Evolutionary conservation across 2,888 invertebrate genomes (phyloP).

Genomic region (Parelbella ahira): DNA sequence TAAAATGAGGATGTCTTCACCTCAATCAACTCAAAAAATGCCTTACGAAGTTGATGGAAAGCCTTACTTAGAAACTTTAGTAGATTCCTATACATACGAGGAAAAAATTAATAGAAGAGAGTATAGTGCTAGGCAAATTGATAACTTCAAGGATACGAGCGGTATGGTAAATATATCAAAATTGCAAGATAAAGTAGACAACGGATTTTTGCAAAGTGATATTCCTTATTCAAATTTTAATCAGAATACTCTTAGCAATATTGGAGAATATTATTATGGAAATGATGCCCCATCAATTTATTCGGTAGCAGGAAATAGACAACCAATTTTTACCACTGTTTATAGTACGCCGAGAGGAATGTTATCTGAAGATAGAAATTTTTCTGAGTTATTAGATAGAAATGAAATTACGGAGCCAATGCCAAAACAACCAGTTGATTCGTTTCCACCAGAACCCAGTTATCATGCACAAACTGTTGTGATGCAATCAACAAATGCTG

Average conservation of each 20-base stretch:
- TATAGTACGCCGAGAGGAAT: slow-evolving; percentile 85
- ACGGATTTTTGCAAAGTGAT: slow-evolving; percentile 52
- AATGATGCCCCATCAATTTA: slow-evolving; percentile 85
- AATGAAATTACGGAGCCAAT: slow-evolving; percentile 69
- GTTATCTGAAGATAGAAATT: slow-evolving; percentile 82
- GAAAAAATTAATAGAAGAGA: slow-evolving; percentile 55
- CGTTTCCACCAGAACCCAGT: slow-evolving; percentile 78
- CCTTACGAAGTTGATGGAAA: slow-evolving; percentile 64
- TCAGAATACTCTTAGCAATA: slow-evolving; percentile 55
- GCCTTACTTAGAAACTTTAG: slow-evolving; percentile 79
- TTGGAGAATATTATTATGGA: slow-evolving; percentile 67
- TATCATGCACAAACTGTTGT: slow-evolving; percentile 81
- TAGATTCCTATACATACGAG: slow-evolving; percentile 73
- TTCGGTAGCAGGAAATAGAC: slow-evolving; percentile 87
- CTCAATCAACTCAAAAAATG: slow-evolving; percentile 61
- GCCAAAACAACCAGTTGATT: slow-evolving; percentile 53
- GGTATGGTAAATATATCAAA: slow-evolving; percentile 53
- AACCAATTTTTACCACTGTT: slow-evolving; percentile 86
- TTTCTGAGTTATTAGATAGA: slow-evolving; percentile 85
- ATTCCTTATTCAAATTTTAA: slow-evolving; percentile 47
- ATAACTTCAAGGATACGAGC: slow-evolving; percentile 48
- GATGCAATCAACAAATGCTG: slow-evolving; percentile 57
- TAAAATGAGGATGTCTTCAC: slow-evolving; percentile 64
- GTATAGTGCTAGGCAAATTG: slow-evolving; percentile 48
- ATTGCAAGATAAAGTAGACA: slow-evolving; percentile 54